Conservation (phyloP, 2,113 vertebrate species). For the Eidolon helvum region DNA sequence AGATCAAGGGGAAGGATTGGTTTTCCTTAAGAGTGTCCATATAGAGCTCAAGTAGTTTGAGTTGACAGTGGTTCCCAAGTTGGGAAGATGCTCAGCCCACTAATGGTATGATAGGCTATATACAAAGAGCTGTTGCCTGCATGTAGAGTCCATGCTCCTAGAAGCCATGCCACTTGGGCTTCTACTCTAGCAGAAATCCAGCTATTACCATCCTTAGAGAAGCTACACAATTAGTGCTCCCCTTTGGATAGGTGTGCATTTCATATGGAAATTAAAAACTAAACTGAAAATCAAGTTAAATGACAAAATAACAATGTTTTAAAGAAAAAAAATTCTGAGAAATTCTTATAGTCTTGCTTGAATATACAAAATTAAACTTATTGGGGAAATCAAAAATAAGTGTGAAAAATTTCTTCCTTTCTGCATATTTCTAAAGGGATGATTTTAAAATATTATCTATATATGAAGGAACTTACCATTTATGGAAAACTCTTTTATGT, state of each 20-base stretch:
- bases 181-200: background rate
- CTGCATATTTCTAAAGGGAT: background rate
- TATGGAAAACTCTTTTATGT: background rate
- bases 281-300: background rate
- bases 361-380: constrained; percentile 1
- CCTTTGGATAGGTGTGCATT: background rate
- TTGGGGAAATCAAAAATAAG: background rate
- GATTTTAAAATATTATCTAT: constrained; percentile 19
- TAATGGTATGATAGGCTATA: accelerated
- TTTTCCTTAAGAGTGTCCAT: background rate
- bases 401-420: constrained; percentile 17
- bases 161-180: background rate
- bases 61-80: background rate
- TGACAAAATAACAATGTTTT: background rate
- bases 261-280: background rate
- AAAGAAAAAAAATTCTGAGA: background rate
- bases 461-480: background rate
- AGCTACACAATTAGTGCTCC: background rate
- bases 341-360: background rate
- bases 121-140: background rate
- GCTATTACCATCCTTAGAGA: background rate
- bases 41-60: background rate
- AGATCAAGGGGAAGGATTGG: background rate
- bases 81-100: background rate
- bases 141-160: background rate